phyloP scores from a whole-genome alignment of 2,113 vertebrate species.

The Parotia lawesii region DNA sequence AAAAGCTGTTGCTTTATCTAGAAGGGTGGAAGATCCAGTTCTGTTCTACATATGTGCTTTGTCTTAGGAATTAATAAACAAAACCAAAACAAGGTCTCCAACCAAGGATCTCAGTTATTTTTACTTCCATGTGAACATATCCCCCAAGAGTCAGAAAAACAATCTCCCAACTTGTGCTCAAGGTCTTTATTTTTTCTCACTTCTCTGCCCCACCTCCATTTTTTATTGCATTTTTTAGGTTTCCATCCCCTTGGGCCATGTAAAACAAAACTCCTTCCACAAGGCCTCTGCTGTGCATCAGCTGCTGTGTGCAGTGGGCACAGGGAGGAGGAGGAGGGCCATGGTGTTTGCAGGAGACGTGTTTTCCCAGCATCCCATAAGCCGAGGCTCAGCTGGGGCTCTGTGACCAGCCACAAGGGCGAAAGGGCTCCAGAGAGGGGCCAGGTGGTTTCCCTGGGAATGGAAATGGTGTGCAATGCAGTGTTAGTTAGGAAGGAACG shows the following conservation, averaged over 20 bases:
- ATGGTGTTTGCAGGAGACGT: not conserved
- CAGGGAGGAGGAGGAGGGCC: not conserved
- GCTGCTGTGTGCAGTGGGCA: not conserved
- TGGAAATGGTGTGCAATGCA: accelerated
- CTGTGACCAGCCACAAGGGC: not conserved
- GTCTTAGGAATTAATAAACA: not conserved
- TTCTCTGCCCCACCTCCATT: not conserved
- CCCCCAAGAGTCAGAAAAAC: not conserved
- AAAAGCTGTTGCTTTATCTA: not conserved
- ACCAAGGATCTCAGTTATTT: not conserved
- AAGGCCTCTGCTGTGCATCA: not conserved
- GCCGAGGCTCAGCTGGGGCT: not conserved
- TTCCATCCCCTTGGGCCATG: not conserved
- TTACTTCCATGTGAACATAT: not conserved
- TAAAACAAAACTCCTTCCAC: not conserved
- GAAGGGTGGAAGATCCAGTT: not conserved
- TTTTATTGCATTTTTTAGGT: not conserved
- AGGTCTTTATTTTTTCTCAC: not conserved
- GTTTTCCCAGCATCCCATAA: not conserved
- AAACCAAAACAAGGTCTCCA: not conserved
- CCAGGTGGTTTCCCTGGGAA: not conserved
- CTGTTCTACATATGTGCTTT: not conserved
- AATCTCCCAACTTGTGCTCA: not conserved
- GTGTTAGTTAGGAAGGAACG: not conserved
- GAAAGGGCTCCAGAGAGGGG: not conserved